Evolutionary conservation across 2,113 vertebrate species (phyloP).

Genomic region (Oceanites oceanicus): DNA sequence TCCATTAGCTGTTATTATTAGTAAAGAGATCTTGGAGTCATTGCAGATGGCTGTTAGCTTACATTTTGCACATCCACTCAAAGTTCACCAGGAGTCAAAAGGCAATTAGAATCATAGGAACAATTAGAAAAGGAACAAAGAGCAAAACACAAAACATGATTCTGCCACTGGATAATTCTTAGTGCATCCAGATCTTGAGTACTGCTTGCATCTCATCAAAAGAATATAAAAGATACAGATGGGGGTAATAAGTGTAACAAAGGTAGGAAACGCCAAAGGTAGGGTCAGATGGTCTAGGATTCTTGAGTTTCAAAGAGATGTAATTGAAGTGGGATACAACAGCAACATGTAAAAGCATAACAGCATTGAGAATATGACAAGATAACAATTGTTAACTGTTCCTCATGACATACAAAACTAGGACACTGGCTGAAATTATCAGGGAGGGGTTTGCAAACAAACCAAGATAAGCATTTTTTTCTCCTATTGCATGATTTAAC

Average conservation of each 20-base stretch:
- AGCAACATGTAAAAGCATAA: background rate
- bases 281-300: background rate
- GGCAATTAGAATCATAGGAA: background rate
- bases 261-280: background rate
- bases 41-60: conserved; percentile 16
- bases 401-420: background rate
- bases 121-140: background rate
- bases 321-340: background rate
- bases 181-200: background rate
- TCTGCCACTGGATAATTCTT: background rate
- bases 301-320: background rate
- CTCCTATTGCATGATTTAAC: background rate
- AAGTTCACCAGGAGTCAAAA: conserved; percentile 34
- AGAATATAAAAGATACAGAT: background rate
- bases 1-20: conserved; percentile 43
- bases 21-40: conserved; percentile 29
- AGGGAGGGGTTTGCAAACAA: background rate
- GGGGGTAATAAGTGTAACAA: background rate
- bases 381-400: background rate
- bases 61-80: background rate
- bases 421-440: background rate
- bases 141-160: background rate
- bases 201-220: background rate
- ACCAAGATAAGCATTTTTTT: background rate
- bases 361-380: background rate